phyloP scores from a whole-genome alignment of 2,797 vertebrate genomes.

The Sebastes iracundus region DNA sequence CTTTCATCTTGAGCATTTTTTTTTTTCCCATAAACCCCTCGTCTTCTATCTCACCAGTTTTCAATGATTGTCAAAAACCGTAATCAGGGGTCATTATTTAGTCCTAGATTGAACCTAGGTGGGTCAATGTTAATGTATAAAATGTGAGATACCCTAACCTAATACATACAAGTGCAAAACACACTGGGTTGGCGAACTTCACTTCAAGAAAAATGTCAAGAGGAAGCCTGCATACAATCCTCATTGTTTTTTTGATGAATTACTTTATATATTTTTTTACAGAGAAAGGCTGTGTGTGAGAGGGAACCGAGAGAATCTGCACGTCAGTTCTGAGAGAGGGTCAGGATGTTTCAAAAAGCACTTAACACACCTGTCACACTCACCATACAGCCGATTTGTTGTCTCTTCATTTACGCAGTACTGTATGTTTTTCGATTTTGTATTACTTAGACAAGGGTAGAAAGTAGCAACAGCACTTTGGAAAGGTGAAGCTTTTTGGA shows the following conservation, averaged over 20 bases:
- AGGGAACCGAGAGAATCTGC: conserved; percentile 61
- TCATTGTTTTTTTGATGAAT: conserved; percentile 79
- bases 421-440: conserved; percentile 89
- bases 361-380: conserved; percentile 87
- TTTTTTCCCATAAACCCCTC: conserved; percentile 26
- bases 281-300: conserved; percentile 55
- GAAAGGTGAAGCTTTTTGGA: conserved; percentile 74
- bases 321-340: conserved; percentile 56
- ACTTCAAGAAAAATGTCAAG: conserved; percentile 41
- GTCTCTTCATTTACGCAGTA: conserved; percentile 90
- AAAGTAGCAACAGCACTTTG: conserved; percentile 89
- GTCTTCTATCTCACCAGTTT: conserved; percentile 60
- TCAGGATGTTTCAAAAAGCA: conserved; percentile 73
- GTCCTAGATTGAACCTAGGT: conserved; percentile 59
- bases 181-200: conserved; percentile 68
- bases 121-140: conserved; percentile 65
- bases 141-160: conserved; percentile 61
- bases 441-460: conserved; percentile 35
- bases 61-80: conserved; percentile 74
- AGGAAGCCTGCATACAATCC: conserved; percentile 65
- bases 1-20: conserved; percentile 82
- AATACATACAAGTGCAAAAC: conserved; percentile 63
- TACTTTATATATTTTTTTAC: conserved; percentile 81
- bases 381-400: conserved; percentile 83
- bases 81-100: conserved; percentile 76